Percentiles rank a stretch among this genome's conserved stretches.
Conservation (phyloP, 1,140 invertebrate genomes). For the Cyrtorhinus lividipennis region DNA sequence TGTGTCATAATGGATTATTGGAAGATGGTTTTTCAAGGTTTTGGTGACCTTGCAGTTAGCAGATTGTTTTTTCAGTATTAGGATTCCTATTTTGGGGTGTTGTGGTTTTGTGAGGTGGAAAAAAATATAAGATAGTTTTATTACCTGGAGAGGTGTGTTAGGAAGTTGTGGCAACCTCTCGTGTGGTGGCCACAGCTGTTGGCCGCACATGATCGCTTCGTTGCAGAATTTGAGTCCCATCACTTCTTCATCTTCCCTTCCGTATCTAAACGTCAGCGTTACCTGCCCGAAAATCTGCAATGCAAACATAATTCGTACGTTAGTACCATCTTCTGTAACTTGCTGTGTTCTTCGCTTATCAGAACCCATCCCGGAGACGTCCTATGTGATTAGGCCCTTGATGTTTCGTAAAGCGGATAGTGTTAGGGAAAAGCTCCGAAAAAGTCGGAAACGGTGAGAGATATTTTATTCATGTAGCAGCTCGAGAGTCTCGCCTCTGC, state of each 20-base stretch:
- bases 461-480: background rate
- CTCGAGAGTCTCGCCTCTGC: background rate
- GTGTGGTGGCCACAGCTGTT: slow-evolving; percentile 62
- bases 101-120: too few relatives aligned
- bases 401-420: background rate
- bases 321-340: too few relatives aligned
- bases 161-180: slow-evolving; percentile 32
- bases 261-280: slow-evolving; percentile 74
- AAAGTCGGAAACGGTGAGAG: too few relatives aligned
- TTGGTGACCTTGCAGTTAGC: too few relatives aligned
- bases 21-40: too few relatives aligned
- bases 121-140: too few relatives aligned
- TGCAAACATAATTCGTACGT: too few relatives aligned
- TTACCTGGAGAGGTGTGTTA: slow-evolving; percentile 61
- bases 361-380: too few relatives aligned
- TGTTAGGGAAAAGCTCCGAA: background rate
- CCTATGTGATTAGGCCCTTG: background rate
- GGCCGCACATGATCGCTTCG: slow-evolving; percentile 71
- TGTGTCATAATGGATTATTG: too few relatives aligned
- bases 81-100: too few relatives aligned
- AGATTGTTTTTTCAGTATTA: too few relatives aligned
- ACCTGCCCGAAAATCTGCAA: slow-evolving; percentile 61
- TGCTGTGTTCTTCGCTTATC: too few relatives aligned
- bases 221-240: slow-evolving; percentile 87
- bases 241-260: slow-evolving; percentile 80